These are phyloP conservation scores for Platycheirus rosarum DNA, from an alignment of 2,888 invertebrate species.

Conservation along the genomic window DNA sequence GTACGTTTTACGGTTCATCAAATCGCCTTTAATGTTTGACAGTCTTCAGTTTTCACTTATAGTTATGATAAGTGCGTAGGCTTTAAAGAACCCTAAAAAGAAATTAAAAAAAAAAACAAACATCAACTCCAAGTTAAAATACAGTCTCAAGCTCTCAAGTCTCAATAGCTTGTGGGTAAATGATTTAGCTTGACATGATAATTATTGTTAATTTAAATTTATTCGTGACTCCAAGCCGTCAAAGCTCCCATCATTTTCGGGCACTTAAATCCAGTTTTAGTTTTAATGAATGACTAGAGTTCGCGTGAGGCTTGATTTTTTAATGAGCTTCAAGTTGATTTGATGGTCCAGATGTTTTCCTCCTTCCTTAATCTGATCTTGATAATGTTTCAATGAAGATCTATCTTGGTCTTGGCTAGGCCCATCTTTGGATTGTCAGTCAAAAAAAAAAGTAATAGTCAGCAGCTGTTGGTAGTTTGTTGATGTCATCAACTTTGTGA, in stretches of 20 bases:
- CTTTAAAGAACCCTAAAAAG: background rate
- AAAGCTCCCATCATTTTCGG: background rate
- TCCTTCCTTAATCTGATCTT: background rate
- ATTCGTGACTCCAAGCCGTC: background rate
- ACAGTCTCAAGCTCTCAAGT: background rate
- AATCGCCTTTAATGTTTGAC: background rate
- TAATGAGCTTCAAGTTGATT: background rate
- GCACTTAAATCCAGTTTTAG: background rate
- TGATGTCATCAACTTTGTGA: background rate
- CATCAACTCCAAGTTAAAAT: background rate
- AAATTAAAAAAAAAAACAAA: no score
- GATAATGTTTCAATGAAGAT: background rate
- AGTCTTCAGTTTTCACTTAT: background rate
- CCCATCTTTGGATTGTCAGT: background rate
- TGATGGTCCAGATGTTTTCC: conserved; percentile 4
- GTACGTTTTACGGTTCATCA: no score
- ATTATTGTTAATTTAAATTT: background rate
- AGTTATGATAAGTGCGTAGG: background rate
- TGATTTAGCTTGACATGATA: background rate
- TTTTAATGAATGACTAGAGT: background rate
- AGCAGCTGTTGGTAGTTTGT: background rate
- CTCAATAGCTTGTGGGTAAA: background rate
- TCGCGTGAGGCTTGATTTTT: conserved; percentile 5
- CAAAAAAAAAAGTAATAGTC: background rate
- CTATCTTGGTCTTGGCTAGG: background rate